These are phyloP conservation scores for Drosophila paranaensis DNA, from an alignment of 2,888 invertebrate species.

Conservation along the genomic window DNA sequence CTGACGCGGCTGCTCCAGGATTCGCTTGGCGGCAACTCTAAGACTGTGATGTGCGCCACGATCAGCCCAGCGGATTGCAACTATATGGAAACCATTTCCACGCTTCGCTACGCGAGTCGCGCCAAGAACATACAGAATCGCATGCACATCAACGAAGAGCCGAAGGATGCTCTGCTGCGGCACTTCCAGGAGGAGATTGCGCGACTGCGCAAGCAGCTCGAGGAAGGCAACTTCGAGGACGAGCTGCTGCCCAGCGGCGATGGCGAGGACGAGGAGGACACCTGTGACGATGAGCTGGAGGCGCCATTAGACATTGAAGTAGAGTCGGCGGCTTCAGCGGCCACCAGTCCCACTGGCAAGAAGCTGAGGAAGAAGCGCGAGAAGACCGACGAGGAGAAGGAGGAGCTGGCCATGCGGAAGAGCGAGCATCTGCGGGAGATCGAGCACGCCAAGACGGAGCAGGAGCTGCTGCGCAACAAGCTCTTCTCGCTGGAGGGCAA, in stretches of 20 bases:
- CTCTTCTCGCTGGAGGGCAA: constrained; percentile 96
- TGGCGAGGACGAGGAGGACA: constrained; percentile 68
- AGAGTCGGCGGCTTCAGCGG: constrained; percentile 85
- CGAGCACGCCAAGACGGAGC: constrained; percentile 91
- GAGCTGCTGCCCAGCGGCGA: constrained; percentile 77
- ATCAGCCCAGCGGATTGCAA: constrained; percentile 98
- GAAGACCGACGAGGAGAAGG: constrained; percentile 87
- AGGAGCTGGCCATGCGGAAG: constrained; percentile 88
- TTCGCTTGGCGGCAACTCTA: constrained; percentile 98
- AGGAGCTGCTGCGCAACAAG: constrained; percentile 93
- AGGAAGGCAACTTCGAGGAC: constrained; percentile 87
- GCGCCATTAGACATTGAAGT: constrained; percentile 80
- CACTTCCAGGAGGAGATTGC: constrained; percentile 99
- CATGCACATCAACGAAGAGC: constrained; percentile 98
- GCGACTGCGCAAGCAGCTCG: constrained; percentile 93
- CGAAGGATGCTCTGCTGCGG: constrained; percentile 97
- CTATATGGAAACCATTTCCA: constrained; percentile 98
- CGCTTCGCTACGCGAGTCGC: constrained; percentile 97
- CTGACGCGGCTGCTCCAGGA: constrained; percentile 97
- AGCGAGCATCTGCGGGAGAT: constrained; percentile 90
- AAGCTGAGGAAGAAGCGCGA: constrained; percentile 86
- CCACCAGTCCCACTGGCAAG: constrained; percentile 82
- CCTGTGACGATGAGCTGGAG: constrained; percentile 78
- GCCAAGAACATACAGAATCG: constrained; percentile 99
- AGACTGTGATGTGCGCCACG: constrained; percentile 98